Conservation (phyloP, 2,113 vertebrate species). For the Aleadryas rufinucha region DNA sequence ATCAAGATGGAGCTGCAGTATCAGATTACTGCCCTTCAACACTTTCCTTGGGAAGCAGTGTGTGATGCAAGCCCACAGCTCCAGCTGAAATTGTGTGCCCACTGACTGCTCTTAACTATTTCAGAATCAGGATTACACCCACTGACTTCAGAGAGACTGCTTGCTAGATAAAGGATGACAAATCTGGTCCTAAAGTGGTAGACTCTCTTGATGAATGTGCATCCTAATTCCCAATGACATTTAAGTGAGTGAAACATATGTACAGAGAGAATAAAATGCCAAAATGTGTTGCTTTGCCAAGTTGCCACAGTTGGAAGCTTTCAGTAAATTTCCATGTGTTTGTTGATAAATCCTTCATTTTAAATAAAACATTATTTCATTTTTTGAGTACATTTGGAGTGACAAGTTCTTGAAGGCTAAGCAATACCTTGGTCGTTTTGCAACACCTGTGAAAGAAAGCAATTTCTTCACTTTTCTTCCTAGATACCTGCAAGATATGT, state of each 20-base stretch:
- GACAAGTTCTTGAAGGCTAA: background rate
- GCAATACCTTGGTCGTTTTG: background rate
- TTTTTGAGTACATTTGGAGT: background rate
- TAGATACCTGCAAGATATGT: background rate
- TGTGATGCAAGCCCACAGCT: background rate
- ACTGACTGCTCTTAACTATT: background rate
- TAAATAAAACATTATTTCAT: background rate
- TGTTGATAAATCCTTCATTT: conserved; percentile 24
- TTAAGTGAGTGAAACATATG: conserved; percentile 44
- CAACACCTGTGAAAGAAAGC: background rate
- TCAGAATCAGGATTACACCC: background rate
- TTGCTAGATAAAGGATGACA: background rate
- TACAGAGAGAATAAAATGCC: conserved; percentile 23
- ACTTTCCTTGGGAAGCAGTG: background rate
- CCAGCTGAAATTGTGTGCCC: background rate
- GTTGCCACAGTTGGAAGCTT: conserved; percentile 31
- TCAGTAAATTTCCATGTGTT: conserved; percentile 10
- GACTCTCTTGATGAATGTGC: background rate
- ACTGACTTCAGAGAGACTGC: background rate
- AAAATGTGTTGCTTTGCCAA: background rate
- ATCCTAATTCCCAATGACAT: conserved; percentile 22
- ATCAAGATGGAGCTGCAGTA: background rate
- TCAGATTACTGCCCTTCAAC: background rate
- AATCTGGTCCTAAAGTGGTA: background rate
- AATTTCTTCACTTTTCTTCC: background rate